Base-by-base conservation (phyloP, 2,888 invertebrate genomes). In the Carabus problematicus region DNA sequence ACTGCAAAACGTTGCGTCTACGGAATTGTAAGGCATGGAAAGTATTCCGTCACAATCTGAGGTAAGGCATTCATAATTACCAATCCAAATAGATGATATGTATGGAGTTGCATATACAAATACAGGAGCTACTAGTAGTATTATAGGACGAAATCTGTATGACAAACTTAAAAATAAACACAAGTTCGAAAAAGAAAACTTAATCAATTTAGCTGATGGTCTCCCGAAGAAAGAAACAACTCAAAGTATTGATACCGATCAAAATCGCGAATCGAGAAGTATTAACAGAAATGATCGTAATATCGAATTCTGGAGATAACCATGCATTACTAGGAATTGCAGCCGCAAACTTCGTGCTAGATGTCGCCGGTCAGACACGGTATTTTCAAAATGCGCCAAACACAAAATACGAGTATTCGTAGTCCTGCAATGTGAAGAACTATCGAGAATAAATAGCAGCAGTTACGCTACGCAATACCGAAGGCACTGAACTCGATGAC, bases 141-240 rank as follows among this genome's bases (percentile, higher is more conserved):
- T n/a, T n/a, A n/a, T n/a, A n/a, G n/a, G n/a, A 9, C 8, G n/a
- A n/a, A n/a, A n/a, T n/a, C n/a, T n/a, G n/a, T n/a, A n/a, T n/a
- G n/a, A n/a, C n/a, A n/a, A n/a, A 42, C 42, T 8, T 42, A 8
- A 8, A 8, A 42, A 42, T 8, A 42, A 42, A 9, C 8, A 49
- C 49, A 49, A 49, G n/a, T 49, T 49, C n/a, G n/a, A 6, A 6
- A 16, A 49, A 12, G 49, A 49, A 7, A n/a, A 7, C n/a, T 8
- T 8, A 49, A 11, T 49, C 14, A 11, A 12, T 16, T n/a, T 49
- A 49, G 49, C n/a, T 8, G 49, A 49, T 16, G 49, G 49, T 11
- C n/a, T 49, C 49, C n/a, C 14, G 49, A 49, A 11, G 14, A 8
- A n/a, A 49, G 49, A 49, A 49, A 16, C 6, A 49, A n/a, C n/a